Conservation (phyloP, 2,888 invertebrate species). For the Cosmia trapezina region DNA sequence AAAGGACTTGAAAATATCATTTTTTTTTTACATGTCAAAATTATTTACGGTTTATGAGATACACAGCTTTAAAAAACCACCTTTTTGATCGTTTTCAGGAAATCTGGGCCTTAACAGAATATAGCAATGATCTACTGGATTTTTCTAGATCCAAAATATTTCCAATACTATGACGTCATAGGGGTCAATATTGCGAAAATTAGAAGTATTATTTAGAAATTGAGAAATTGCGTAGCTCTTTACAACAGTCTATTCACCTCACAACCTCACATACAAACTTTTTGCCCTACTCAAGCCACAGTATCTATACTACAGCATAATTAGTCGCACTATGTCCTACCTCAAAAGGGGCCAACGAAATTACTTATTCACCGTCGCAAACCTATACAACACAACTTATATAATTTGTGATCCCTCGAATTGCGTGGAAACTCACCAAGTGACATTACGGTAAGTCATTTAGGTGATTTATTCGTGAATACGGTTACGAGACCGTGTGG, state of each 20-base stretch:
- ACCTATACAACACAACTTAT: slow-evolving; percentile 49
- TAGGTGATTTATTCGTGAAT: slow-evolving; percentile 27
- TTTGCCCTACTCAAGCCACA: neutral
- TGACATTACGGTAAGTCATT: slow-evolving; percentile 39
- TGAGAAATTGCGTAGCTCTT: neutral
- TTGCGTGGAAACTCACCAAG: slow-evolving; percentile 41
- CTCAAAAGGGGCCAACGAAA: slow-evolving; percentile 10
- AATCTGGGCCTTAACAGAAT: neutral
- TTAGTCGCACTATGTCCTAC: slow-evolving; percentile 15
- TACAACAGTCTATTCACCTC: neutral
- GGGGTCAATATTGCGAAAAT: neutral
- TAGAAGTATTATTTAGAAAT: neutral
- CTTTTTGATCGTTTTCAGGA: too few relatives aligned
- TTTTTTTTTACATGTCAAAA: too few relatives aligned
- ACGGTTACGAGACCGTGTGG: neutral
- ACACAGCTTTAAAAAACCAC: too few relatives aligned
- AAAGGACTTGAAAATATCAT: too few relatives aligned
- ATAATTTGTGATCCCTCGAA: slow-evolving; percentile 35
- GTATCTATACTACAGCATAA: slow-evolving; percentile 1
- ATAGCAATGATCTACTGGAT: neutral
- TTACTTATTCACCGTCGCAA: slow-evolving; percentile 20
- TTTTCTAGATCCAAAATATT: neutral
- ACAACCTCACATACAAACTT: neutral
- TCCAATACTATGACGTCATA: neutral
- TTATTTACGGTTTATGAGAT: too few relatives aligned